phyloP scores from a whole-genome alignment of 2,888 invertebrate species.

The Acleris cristana region DNA sequence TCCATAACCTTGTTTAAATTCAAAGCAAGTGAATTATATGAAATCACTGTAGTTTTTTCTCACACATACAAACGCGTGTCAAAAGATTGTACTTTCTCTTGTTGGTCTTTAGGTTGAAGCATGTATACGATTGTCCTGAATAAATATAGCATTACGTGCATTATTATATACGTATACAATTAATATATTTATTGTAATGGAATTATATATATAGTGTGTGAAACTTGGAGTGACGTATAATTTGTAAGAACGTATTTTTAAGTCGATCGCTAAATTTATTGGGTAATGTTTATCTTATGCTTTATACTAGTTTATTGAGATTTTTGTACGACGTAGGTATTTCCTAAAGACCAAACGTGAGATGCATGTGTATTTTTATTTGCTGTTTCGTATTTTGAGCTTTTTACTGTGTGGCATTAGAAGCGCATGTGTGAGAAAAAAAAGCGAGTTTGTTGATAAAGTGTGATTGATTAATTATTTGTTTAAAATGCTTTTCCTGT shows the following conservation, averaged over 20 bases:
- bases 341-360: slow-evolving; percentile 84
- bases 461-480: slow-evolving; percentile 51
- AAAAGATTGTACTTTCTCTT: slow-evolving; percentile 59
- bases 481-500: slow-evolving; percentile 73
- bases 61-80: slow-evolving; percentile 68
- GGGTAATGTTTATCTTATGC: slow-evolving; percentile 70
- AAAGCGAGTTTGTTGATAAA: slow-evolving; percentile 50
- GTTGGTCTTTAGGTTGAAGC: slow-evolving; percentile 77
- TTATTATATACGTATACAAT: slow-evolving; percentile 38
- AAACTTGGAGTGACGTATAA: slow-evolving; percentile 67
- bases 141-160: slow-evolving; percentile 34
- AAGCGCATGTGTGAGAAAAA: slow-evolving; percentile 82
- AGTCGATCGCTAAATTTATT: slow-evolving; percentile 82
- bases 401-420: slow-evolving; percentile 64
- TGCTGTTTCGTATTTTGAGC: slow-evolving; percentile 65
- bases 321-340: slow-evolving; percentile 45
- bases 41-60: slow-evolving; percentile 75
- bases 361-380: slow-evolving; percentile 76
- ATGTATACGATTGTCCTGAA: slow-evolving; percentile 51
- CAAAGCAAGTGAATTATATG: slow-evolving; percentile 76
- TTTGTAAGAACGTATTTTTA: slow-evolving; percentile 61
- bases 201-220: slow-evolving; percentile 45
- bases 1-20: slow-evolving; percentile 67
- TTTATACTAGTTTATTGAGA: slow-evolving; percentile 44
- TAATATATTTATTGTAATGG: slow-evolving; percentile 38